Evolutionary conservation across 53 echinoderm and acorn worm species (phyloP).

Genomic region (Henricia sp.): DNA sequence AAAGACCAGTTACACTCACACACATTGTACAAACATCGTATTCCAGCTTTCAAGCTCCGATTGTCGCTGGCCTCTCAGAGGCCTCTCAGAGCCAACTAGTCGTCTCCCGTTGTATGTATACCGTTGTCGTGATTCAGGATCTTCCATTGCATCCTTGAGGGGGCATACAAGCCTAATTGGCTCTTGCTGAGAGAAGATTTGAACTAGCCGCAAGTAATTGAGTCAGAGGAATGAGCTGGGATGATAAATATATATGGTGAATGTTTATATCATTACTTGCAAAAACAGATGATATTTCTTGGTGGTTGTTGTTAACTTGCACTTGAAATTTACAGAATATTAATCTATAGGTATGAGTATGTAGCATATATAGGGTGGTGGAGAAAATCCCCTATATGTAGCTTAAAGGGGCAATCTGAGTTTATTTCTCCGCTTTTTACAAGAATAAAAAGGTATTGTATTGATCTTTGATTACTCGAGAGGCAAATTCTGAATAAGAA

Average conservation of each 20-base stretch:
- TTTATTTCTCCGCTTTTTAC: too few relatives aligned
- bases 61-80: neutral
- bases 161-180: constrained; percentile 34
- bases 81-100: neutral
- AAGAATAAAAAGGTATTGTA: too few relatives aligned
- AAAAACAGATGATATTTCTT: constrained; percentile 27
- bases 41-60: too few relatives aligned
- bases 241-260: neutral
- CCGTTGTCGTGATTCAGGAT: constrained; percentile 18
- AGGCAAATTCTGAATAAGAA: too few relatives aligned
- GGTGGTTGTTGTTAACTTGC: neutral
- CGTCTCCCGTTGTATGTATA: too few relatives aligned
- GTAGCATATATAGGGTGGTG: too few relatives aligned
- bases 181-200: constrained; percentile 30
- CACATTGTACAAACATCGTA: too few relatives aligned
- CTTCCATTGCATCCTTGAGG: constrained; percentile 55
- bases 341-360: neutral
- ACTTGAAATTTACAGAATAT: constrained; percentile 1
- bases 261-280: neutral
- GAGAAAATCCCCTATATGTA: too few relatives aligned
- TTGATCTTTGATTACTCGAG: too few relatives aligned
- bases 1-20: too few relatives aligned
- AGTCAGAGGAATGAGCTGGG: neutral
- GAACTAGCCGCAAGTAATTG: constrained; percentile 13
- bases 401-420: too few relatives aligned